phyloP scores from a whole-genome alignment of 2,113 vertebrate genomes.

The Numida meleagris region DNA sequence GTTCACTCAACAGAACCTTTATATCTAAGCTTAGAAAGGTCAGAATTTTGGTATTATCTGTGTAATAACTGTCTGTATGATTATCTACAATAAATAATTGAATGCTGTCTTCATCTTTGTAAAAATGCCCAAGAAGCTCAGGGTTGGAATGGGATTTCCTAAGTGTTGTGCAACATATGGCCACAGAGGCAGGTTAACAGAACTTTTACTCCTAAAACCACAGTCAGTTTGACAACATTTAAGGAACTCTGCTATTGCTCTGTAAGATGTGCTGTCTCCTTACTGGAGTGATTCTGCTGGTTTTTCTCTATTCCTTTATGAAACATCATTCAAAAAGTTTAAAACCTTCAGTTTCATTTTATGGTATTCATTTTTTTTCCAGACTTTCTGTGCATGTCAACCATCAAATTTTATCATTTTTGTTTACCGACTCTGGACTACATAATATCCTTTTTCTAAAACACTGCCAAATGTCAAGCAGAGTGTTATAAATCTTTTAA shows the following conservation, averaged over 20 bases:
- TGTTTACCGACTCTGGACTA: slow-evolving; percentile 1
- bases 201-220: background rate
- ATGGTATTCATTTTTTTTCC: slow-evolving; percentile 2
- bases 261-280: background rate
- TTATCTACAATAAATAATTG: background rate
- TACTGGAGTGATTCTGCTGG: background rate
- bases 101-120: background rate
- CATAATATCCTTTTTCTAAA: background rate
- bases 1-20: background rate
- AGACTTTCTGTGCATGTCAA: slow-evolving; percentile 19
- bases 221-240: background rate
- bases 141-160: background rate
- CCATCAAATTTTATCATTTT: slow-evolving; percentile 31
- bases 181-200: background rate
- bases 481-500: slow-evolving; percentile 1
- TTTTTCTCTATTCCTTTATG: slow-evolving; percentile 20
- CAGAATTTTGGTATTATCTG: background rate
- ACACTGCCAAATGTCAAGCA: slow-evolving; percentile 24
- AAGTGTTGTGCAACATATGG: background rate
- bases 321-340: slow-evolving; percentile 36
- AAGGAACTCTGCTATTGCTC: background rate
- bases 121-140: background rate
- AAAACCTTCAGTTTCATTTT: slow-evolving; percentile 10
- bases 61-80: background rate
- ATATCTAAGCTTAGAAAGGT: background rate